Conservation (phyloP, 92 coral and sea anemone genomes). For the Chrysogorgia sp. region DNA sequence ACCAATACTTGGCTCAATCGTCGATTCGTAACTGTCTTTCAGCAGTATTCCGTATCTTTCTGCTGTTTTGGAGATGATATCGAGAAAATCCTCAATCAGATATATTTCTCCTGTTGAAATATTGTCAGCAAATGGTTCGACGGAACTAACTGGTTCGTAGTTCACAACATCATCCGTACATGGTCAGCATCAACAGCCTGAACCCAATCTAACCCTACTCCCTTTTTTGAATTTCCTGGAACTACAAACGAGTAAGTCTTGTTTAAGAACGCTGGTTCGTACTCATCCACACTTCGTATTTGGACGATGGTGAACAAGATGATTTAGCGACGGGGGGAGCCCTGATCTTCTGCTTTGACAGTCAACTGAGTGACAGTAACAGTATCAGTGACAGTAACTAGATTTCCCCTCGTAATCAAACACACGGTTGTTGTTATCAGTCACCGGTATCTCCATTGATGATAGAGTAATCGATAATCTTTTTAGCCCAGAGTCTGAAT, state of each 20-base stretch:
- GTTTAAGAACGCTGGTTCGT: conserved; percentile 63
- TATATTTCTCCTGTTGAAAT: conserved; percentile 77
- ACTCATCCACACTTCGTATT: conserved; percentile 81
- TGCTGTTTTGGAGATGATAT: background rate
- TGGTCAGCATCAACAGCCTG: conserved; percentile 74
- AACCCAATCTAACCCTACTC: conserved; percentile 73
- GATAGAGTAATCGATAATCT: conserved; percentile 59
- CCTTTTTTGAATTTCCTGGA: conserved; percentile 77
- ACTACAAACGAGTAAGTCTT: conserved; percentile 67
- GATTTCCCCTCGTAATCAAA: conserved; percentile 75
- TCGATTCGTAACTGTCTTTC: conserved; percentile 9
- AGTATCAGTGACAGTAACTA: too few species aligned
- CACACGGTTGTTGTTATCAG: conserved; percentile 64
- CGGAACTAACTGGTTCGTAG: conserved; percentile 63
- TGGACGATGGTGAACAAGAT: conserved; percentile 58
- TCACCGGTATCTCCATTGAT: conserved; percentile 68
- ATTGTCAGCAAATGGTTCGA: conserved; percentile 72
- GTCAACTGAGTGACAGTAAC: too few species aligned
- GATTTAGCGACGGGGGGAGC: conserved; percentile 64
- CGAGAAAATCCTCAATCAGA: conserved; percentile 77
- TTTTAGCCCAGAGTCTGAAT: conserved; percentile 80
- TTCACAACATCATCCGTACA: conserved; percentile 77
- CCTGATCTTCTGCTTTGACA: conserved; percentile 73
- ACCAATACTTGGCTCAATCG: conserved; percentile 71
- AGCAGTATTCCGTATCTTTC: conserved; percentile 3